Percentiles rank a stretch among this genome's conserved stretches.
phyloP scores from a whole-genome alignment of 2,797 vertebrate species.

The Percopsis omiscomaycus region DNA sequence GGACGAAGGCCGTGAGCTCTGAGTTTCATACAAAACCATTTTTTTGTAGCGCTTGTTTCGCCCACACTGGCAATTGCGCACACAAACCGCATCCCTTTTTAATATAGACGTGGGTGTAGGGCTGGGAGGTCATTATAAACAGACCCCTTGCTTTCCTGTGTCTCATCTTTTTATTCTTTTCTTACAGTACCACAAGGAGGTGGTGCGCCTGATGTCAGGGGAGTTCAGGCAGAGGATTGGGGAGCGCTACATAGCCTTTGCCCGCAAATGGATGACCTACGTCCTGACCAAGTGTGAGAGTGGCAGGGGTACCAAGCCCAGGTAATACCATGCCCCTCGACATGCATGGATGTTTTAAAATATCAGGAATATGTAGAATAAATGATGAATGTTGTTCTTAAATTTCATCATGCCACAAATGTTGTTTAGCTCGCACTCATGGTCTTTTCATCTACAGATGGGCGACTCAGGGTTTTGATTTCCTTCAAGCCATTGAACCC shows the following conservation, averaged over 20 bases:
- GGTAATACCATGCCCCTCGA: constrained; percentile 71
- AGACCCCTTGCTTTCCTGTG: neutral
- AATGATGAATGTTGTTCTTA: too few relatives aligned
- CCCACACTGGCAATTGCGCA: too few relatives aligned
- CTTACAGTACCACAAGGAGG: constrained; percentile 96
- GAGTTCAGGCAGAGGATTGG: constrained; percentile 96
- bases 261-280: constrained; percentile 98
- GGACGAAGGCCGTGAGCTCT: too few relatives aligned
- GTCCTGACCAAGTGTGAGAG: constrained; percentile 98
- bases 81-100: neutral
- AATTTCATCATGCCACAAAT: too few relatives aligned
- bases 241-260: constrained; percentile 94
- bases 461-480: constrained; percentile 99
- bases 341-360: too few relatives aligned
- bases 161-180: neutral
- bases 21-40: too few relatives aligned
- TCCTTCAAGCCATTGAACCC: constrained; percentile 97
- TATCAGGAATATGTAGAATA: too few relatives aligned
- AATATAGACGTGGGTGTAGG: neutral
- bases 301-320: constrained; percentile 95
- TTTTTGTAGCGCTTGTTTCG: too few relatives aligned
- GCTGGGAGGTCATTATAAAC: neutral
- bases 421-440: neutral
- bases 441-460: constrained; percentile 78
- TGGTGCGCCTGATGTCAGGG: constrained; percentile 97